Conservation (phyloP, 2,113 vertebrate species). For the Semnornis frantzii region DNA sequence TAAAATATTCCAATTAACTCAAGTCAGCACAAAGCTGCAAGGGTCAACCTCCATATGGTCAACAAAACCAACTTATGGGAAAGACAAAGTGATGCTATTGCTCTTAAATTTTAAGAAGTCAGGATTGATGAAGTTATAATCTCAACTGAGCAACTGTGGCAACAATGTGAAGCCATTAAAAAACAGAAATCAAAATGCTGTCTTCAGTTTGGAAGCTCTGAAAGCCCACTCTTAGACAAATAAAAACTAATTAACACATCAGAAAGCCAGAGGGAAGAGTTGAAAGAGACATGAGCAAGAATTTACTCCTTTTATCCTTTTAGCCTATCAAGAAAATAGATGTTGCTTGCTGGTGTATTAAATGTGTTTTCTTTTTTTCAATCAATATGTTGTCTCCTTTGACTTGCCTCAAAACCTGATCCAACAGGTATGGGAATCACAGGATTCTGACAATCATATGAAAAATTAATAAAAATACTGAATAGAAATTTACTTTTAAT, state of each 20-base stretch:
- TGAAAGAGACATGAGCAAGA: not conserved
- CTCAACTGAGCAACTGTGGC: not conserved
- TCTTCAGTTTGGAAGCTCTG: not conserved
- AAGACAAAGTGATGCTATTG: not conserved
- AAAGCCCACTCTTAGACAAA: not conserved
- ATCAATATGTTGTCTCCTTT: not conserved
- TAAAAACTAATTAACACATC: not conserved
- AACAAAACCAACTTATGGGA: not conserved
- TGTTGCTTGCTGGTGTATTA: not conserved
- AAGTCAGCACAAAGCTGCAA: too few relatives aligned
- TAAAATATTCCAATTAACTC: too few relatives aligned
- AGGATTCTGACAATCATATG: not conserved
- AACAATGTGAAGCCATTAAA: not conserved
- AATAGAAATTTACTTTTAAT: not conserved
- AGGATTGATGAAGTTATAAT: not conserved
- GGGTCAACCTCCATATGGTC: not conserved
- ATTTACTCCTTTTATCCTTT: not conserved
- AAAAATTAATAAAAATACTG: not conserved
- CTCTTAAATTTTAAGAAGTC: not conserved
- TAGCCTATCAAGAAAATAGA: not conserved
- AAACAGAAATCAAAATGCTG: not conserved
- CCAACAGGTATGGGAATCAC: not conserved
- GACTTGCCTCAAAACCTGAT: not conserved
- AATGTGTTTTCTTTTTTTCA: not conserved
- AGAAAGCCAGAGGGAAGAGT: not conserved